These are phyloP conservation scores for Nesometra sesokonis DNA, from an alignment of 35 echinoderm and acorn worm species.

Conservation along the genomic window DNA sequence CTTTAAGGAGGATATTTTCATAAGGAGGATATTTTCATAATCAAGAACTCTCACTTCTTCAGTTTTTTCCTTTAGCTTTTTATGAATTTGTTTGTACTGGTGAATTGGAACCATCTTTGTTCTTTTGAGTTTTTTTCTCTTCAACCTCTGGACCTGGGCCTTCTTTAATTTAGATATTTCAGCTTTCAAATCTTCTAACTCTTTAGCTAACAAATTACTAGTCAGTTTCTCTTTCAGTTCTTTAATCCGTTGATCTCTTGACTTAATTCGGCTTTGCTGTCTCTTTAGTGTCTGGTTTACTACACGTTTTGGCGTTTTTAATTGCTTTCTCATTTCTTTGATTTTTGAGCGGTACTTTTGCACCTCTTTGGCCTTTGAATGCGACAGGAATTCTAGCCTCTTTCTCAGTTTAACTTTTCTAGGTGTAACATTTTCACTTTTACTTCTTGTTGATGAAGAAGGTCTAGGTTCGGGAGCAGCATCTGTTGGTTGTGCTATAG, in stretches of 20 bases:
- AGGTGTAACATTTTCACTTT: constrained; percentile 13
- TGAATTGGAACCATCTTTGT: too few relatives aligned
- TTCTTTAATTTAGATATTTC: too few relatives aligned
- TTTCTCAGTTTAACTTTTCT: constrained; percentile 27
- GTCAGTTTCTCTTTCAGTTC: constrained; percentile 35
- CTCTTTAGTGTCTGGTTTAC: constrained; percentile 42
- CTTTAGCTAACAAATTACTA: constrained; percentile 10
- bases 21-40: too few relatives aligned
- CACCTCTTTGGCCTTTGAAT: constrained; percentile 7
- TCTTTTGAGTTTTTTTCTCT: too few relatives aligned
- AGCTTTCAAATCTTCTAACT: too few relatives aligned
- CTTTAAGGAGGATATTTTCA: too few relatives aligned
- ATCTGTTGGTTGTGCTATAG: neutral
- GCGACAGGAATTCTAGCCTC: constrained; percentile 23
- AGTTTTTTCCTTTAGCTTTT: too few relatives aligned
- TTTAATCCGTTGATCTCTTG: constrained; percentile 18
- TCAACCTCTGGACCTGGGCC: too few relatives aligned
- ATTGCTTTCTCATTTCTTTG: constrained; percentile 11
- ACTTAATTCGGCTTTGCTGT: constrained; percentile 14
- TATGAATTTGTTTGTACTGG: too few relatives aligned
- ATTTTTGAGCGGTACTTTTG: constrained; percentile 16
- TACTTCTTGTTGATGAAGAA: constrained; percentile 17
- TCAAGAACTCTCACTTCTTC: too few relatives aligned
- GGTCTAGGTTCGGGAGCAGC: neutral
- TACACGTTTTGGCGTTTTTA: constrained; percentile 45